Evolutionary conservation across 2,888 invertebrate genomes (phyloP).

Genomic region (Alentia gelatinosa): DNA sequence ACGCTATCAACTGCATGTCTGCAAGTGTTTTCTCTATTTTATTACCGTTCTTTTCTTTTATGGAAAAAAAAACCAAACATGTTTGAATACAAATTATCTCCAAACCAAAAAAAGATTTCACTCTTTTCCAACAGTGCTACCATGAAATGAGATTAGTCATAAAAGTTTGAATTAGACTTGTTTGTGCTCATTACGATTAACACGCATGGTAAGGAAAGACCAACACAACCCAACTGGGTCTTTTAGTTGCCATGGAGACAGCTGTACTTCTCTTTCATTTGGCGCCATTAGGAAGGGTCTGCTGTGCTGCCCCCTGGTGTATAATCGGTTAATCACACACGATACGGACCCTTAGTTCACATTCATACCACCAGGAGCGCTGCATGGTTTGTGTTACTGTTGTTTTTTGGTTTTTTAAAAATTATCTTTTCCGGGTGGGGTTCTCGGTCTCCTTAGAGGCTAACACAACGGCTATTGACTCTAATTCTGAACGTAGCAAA

Average conservation of each 20-base stretch:
- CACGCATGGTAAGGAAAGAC: slow-evolving; percentile 14
- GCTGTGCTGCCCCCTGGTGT: not conserved
- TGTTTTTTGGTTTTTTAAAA: too few species aligned
- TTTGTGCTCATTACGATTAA: slow-evolving; percentile 1
- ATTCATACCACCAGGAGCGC: not conserved
- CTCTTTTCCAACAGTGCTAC: not conserved
- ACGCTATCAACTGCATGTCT: slow-evolving; percentile 44
- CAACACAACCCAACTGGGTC: not conserved
- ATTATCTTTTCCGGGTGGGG: not conserved
- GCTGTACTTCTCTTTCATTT: not conserved
- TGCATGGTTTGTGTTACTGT: too few species aligned
- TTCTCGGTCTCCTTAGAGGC: not conserved
- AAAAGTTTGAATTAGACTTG: not conserved
- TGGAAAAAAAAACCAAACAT: not conserved
- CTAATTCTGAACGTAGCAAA: not conserved
- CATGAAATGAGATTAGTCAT: too few species aligned
- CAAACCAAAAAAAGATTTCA: not conserved
- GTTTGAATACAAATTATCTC: not conserved
- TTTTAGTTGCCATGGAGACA: slow-evolving; percentile 31
- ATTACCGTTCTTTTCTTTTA: not conserved
- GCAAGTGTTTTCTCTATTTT: not conserved
- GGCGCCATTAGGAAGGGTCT: not conserved
- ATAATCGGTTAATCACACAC: not conserved
- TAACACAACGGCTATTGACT: not conserved
- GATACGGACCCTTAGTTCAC: not conserved